Conservation (phyloP, 2,888 invertebrate genomes). For the Heteromurus nitidus region DNA sequence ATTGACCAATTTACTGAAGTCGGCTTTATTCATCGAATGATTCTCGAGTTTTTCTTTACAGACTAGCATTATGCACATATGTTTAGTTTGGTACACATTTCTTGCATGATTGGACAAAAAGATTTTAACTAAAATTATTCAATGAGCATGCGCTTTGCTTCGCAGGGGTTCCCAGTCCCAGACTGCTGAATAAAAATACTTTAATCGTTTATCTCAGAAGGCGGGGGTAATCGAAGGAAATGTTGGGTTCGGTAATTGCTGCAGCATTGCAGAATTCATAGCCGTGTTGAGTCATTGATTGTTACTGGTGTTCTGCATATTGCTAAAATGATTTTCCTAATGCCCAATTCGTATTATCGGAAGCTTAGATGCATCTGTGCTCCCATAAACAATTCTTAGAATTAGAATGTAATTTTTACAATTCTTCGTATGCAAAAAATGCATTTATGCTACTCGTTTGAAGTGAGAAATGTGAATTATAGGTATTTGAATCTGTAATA, state of each 20-base stretch:
- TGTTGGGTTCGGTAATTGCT: no score
- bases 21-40: no score
- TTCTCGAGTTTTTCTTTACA: no score
- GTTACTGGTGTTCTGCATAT: no score
- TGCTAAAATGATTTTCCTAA: no score
- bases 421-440: background rate
- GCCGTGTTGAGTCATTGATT: no score
- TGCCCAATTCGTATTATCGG: no score
- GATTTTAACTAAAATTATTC: background rate
- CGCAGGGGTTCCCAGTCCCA: background rate
- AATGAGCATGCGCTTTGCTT: background rate
- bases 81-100: background rate
- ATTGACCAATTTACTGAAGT: background rate
- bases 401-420: background rate
- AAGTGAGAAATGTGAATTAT: background rate
- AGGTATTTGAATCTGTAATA: background rate
- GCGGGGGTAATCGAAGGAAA: background rate
- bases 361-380: no score
- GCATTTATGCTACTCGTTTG: background rate
- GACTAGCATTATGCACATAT: no score
- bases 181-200: background rate
- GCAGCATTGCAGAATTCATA: no score
- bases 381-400: background rate
- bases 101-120: constrained; percentile 10
- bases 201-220: background rate